Base-by-base conservation (phyloP, 2,797 vertebrate species). In the Etheostoma nigrum region DNA sequence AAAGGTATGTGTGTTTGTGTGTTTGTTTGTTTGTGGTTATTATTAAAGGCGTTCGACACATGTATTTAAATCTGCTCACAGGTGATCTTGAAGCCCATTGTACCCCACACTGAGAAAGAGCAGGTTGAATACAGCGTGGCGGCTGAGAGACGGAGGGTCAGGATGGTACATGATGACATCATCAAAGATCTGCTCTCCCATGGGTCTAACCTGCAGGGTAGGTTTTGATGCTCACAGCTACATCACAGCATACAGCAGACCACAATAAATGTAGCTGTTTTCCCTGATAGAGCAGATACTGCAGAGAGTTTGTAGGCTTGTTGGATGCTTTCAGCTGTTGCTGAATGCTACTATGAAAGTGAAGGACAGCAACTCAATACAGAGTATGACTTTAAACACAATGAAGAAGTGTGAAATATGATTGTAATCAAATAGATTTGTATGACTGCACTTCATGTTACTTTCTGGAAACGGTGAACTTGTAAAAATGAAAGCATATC, bases 91-190 rank as follows among this genome's bases (percentile, higher is more conserved):
- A 94, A 94, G 89, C 95, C 95, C 0, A 74, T 95, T 25, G 68
- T 58, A 0, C 96, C 96, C 0, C 73, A 64, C 60, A 96, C 95
- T 0, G 95, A 98, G 82, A 94, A 92, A 49, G 97, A 99, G 85
- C 95, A 98, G 87, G 92, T 93, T 0, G 96, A 99, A 81, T 91
- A 99, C 90, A 97, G 97, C 0, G 90, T 99, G 14, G 97, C 98
- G 0, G 97, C 97, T 0, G 98, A 99, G 92, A 94, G 98, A 70
- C 94, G 97, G 47, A 95, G 98, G 69, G 97, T 99, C 95, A 93
- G 97, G 51, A 92, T 97, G 86, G 65, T 95, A 1, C 97, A 99
- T 0, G 88, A 96, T 1, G 97, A 99, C 83, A 98, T 96, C 74
- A 96, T 99, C 87, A 96, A 95, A 86, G 96, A 96, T 30, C 95